phyloP scores from a whole-genome alignment of 2,888 invertebrate genomes.

The Drosophila prolongata region DNA sequence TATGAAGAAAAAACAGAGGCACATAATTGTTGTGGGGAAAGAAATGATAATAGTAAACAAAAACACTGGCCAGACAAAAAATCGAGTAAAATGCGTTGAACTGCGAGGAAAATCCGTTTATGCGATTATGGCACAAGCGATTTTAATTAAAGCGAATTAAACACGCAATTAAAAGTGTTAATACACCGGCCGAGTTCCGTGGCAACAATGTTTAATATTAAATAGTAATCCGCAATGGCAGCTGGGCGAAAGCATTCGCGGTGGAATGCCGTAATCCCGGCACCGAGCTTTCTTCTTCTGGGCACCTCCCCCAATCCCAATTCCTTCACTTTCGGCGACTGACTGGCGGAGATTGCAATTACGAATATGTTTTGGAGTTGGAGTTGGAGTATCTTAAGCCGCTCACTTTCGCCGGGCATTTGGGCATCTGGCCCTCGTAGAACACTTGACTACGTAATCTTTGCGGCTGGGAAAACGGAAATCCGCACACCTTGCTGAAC shows the following conservation, averaged over 20 bases:
- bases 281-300: constrained; percentile 46
- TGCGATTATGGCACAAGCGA: constrained; percentile 52
- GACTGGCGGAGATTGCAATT: constrained; percentile 30
- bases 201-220: constrained; percentile 42
- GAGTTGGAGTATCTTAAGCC: constrained; percentile 27
- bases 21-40: constrained; percentile 51
- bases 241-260: constrained; percentile 36
- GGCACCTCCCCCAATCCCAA: constrained; percentile 24
- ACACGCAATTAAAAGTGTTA: constrained; percentile 72
- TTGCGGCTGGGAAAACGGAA: constrained; percentile 64
- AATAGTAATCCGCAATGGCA: constrained; percentile 42
- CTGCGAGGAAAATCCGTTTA: constrained; percentile 38
- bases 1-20: constrained; percentile 34
- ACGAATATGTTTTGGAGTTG: constrained; percentile 27
- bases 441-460: constrained; percentile 56
- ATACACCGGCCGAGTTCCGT: constrained; percentile 24
- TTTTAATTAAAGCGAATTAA: constrained; percentile 75
- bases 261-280: constrained; percentile 63
- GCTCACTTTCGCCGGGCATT: constrained; percentile 59
- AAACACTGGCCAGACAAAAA: constrained; percentile 40
- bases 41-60: constrained; percentile 45
- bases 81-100: constrained; percentile 63
- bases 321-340: constrained; percentile 45
- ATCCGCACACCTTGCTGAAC: constrained; percentile 78
- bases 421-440: constrained; percentile 35